phyloP scores from a whole-genome alignment of 1,140 invertebrate species.

The Ceratina australensis region DNA sequence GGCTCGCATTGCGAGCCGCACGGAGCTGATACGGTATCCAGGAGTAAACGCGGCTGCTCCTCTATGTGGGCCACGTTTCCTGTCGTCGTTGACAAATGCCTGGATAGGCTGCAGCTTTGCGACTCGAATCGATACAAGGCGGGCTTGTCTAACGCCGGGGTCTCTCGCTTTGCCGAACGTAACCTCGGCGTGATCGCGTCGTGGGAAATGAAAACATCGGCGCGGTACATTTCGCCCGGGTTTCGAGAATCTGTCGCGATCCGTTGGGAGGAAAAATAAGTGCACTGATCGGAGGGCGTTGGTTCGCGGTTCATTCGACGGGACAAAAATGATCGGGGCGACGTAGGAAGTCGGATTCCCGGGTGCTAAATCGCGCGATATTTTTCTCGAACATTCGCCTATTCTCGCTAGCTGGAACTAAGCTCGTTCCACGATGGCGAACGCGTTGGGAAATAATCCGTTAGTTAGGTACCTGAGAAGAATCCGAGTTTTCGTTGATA shows the following conservation, averaged over 20 bases:
- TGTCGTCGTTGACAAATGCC: conserved; percentile 50
- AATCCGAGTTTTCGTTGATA: conserved; percentile 3
- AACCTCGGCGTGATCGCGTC: background rate
- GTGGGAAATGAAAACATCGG: conserved; percentile 15
- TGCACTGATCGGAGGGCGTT: background rate
- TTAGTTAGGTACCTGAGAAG: background rate
- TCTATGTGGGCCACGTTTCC: conserved; percentile 50
- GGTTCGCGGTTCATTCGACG: background rate
- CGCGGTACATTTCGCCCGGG: background rate
- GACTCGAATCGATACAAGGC: conserved; percentile 33
- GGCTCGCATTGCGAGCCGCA: background rate
- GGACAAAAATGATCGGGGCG: background rate
- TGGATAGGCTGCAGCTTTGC: conserved; percentile 46
- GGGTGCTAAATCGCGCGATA: background rate
- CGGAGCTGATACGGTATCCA: conserved; percentile 16
- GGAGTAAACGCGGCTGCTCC: conserved; percentile 20
- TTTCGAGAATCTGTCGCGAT: too few species aligned
- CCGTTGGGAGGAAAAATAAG: too few species aligned
- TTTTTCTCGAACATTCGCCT: background rate
- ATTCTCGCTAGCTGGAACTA: conserved; percentile 14
- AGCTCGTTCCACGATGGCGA: background rate
- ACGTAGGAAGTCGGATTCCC: background rate
- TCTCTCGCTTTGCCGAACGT: conserved; percentile 18
- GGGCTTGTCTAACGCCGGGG: conserved; percentile 29
- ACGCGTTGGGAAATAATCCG: background rate